Conservation (phyloP, 2,888 invertebrate species). For the Pristionchus mayeri region DNA sequence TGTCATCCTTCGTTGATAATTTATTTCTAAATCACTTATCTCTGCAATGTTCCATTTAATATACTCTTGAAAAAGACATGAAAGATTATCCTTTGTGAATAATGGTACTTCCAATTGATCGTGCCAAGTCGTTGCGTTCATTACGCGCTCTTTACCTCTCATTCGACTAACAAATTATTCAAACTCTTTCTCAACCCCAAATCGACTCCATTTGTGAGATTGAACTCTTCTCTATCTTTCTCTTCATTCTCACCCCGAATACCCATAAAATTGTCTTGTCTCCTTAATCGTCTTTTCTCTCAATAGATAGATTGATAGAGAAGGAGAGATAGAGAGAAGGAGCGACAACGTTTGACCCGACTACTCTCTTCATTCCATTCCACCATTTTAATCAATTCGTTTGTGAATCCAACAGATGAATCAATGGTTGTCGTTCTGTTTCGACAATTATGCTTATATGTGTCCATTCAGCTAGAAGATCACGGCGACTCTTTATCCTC, state of each 20-base stretch:
- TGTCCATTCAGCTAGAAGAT: conserved; percentile 14
- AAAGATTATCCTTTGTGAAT: not conserved
- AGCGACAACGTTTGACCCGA: conserved; percentile 12
- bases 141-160: not conserved
- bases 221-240: conserved; percentile 32
- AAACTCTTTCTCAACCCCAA: not conserved
- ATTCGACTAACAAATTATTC: not conserved
- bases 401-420: not conserved
- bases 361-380: not conserved
- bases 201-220: conserved; percentile 26
- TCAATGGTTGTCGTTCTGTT: not conserved
- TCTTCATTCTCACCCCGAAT: conserved; percentile 21
- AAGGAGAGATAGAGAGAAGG: conserved; percentile 10
- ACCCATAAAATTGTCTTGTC: conserved; percentile 18
- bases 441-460: not conserved
- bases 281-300: conserved; percentile 37
- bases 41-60: not conserved
- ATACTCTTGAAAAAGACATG: too few relatives aligned
- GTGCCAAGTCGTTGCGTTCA: too few relatives aligned
- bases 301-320: too few relatives aligned
- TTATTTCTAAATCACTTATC: not conserved
- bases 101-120: not conserved
- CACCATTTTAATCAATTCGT: not conserved
- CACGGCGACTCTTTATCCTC: too few relatives aligned
- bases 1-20: not conserved